Evolutionary conservation across 2,888 invertebrate species (phyloP).

Genomic region (Eretmocerus hayati): DNA sequence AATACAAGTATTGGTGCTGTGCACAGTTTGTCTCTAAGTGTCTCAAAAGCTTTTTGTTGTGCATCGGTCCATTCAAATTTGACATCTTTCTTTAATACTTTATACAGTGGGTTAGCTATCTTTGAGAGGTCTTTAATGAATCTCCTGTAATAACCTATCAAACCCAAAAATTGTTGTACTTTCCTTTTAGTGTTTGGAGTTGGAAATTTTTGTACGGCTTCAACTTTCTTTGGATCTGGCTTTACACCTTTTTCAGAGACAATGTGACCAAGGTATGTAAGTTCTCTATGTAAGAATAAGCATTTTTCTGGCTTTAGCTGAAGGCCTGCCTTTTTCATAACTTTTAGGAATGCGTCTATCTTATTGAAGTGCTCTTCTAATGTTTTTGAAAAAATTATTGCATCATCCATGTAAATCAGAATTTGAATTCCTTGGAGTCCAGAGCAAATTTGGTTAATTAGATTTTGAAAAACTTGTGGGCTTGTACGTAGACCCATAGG

Average conservation of each 20-base stretch:
- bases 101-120: neutral
- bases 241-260: neutral
- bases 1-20: neutral
- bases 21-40: neutral
- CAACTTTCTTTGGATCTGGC: neutral
- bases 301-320: constrained; percentile 1
- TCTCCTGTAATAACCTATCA: constrained; percentile 2
- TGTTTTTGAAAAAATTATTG: neutral
- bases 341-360: neutral
- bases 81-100: neutral
- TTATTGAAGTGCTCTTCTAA: constrained; percentile 2
- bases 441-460: neutral
- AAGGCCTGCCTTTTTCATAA: neutral
- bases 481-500: neutral
- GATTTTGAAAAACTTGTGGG: neutral
- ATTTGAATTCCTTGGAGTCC: neutral
- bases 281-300: neutral
- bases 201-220: neutral
- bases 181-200: neutral
- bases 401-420: neutral
- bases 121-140: neutral
- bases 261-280: constrained; percentile 2
- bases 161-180: constrained; percentile 1
- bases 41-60: neutral
- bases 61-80: neutral